Evolutionary conservation across 2,113 vertebrate genomes (phyloP).

Genomic region (Pantherophis guttatus): DNA sequence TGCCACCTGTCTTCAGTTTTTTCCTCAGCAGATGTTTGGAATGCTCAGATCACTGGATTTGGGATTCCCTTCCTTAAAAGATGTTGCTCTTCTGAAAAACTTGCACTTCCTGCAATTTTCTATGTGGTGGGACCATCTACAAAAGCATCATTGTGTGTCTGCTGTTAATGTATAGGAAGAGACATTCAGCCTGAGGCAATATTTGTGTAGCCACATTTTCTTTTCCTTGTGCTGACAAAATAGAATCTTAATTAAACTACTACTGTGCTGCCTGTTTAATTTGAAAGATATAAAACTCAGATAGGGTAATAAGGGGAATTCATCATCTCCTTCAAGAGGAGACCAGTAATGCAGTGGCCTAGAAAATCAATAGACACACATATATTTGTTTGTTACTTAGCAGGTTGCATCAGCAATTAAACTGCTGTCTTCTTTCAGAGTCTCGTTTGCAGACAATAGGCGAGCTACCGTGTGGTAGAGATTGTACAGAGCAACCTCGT

Average conservation of each 20-base stretch:
- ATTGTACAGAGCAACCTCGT: not conserved
- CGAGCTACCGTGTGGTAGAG: not conserved
- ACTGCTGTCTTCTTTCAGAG: not conserved
- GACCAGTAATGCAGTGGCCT: conserved; percentile 23
- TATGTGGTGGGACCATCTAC: not conserved
- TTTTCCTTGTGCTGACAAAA: conserved; percentile 31
- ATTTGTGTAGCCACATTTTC: not conserved
- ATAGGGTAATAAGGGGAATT: conserved; percentile 51
- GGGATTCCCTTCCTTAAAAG: not conserved
- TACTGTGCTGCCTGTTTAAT: conserved; percentile 47
- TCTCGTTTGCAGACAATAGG: not conserved
- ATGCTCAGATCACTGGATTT: not conserved
- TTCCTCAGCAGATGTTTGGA: not conserved
- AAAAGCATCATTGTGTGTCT: not conserved
- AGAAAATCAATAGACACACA: conserved; percentile 44
- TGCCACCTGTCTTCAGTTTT: not conserved
- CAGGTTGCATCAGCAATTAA: conserved; percentile 24
- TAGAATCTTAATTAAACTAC: conserved; percentile 62
- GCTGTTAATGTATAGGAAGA: not conserved
- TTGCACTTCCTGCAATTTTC: not conserved
- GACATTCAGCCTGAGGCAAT: not conserved
- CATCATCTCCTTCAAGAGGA: conserved; percentile 37
- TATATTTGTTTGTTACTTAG: conserved; percentile 7
- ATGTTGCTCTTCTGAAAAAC: not conserved
- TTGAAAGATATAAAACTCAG: conserved; percentile 54